These are phyloP conservation scores for Calephelis virginiensis DNA, from an alignment of 1,140 invertebrate genomes.

Conservation along the genomic window DNA sequence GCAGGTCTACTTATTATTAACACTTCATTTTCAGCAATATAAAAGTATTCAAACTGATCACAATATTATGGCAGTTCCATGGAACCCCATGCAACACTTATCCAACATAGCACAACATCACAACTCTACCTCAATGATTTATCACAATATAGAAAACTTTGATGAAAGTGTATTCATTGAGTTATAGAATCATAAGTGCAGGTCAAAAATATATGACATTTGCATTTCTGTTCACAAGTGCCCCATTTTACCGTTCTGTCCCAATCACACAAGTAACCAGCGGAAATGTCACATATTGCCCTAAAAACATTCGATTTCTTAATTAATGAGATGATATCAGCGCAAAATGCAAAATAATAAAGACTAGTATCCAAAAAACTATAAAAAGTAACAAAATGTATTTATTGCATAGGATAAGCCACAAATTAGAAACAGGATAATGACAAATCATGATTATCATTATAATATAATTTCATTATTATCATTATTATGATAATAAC, in stretches of 20 bases:
- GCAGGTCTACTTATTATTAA: constrained; percentile 76
- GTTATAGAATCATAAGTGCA: constrained; percentile 40
- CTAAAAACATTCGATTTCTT: constrained; percentile 61
- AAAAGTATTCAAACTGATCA: constrained; percentile 79
- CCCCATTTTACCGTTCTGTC: constrained; percentile 41
- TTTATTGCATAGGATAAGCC: constrained; percentile 68
- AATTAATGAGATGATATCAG: constrained; percentile 72
- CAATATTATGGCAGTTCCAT: constrained; percentile 75
- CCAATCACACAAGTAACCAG: constrained; percentile 55
- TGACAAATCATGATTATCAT: too few relatives aligned
- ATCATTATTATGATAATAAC: too few relatives aligned
- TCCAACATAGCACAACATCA: constrained; percentile 37
- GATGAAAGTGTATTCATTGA: constrained; percentile 3
- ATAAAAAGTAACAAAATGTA: constrained; percentile 66
- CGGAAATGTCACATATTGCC: constrained; percentile 71
- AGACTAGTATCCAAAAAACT: constrained; percentile 75
- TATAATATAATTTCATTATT: too few relatives aligned
- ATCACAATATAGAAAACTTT: constrained; percentile 11
- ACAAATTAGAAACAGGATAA: constrained; percentile 63
- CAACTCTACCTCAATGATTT: constrained; percentile 28
- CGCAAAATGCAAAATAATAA: constrained; percentile 74
- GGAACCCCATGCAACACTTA: constrained; percentile 74
- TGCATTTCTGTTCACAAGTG: constrained; percentile 48
- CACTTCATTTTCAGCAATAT: constrained; percentile 72
- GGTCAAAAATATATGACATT: constrained; percentile 70